Conservation (phyloP, 2,888 invertebrate genomes). For the Drosophila subsilvestris region DNA sequence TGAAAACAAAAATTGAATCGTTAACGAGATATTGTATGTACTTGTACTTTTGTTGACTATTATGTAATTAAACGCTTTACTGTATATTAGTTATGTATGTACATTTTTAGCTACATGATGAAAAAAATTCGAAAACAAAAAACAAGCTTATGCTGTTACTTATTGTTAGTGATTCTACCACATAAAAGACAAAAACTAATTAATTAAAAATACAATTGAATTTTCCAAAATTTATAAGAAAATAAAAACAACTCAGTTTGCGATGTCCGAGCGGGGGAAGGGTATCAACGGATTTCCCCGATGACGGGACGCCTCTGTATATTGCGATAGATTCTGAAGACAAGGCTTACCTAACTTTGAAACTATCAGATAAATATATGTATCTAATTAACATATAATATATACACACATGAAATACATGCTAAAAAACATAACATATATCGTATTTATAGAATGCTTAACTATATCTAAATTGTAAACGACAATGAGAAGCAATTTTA, state of each 20-base stretch:
- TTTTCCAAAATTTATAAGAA: conserved; percentile 57
- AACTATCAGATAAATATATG: conserved; percentile 45
- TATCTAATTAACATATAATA: conserved; percentile 39
- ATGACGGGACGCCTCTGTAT: conserved; percentile 58
- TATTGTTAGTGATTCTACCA: conserved; percentile 75
- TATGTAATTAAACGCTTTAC: conserved; percentile 76
- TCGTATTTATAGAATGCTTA: conserved; percentile 51
- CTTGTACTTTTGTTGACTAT: conserved; percentile 81
- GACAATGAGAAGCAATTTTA: conserved; percentile 77
- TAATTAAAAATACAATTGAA: conserved; percentile 44
- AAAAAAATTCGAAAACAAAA: conserved; percentile 36
- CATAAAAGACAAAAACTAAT: conserved; percentile 34
- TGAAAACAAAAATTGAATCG: conserved; percentile 41
- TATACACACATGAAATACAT: conserved; percentile 25
- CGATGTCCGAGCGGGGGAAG: conserved; percentile 42
- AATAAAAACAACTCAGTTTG: conserved; percentile 38
- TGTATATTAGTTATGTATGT: conserved; percentile 78
- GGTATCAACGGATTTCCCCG: conserved; percentile 24
- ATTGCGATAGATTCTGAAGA: conserved; percentile 62
- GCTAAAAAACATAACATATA: conserved; percentile 42
- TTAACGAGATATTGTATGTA: conserved; percentile 64
- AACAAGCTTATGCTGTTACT: conserved; percentile 68
- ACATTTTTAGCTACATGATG: conserved; percentile 61
- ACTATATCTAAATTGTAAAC: conserved; percentile 56
- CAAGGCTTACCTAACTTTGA: conserved; percentile 60